phyloP scores from a whole-genome alignment of 2,888 invertebrate genomes.

The Tiliacea citrago region DNA sequence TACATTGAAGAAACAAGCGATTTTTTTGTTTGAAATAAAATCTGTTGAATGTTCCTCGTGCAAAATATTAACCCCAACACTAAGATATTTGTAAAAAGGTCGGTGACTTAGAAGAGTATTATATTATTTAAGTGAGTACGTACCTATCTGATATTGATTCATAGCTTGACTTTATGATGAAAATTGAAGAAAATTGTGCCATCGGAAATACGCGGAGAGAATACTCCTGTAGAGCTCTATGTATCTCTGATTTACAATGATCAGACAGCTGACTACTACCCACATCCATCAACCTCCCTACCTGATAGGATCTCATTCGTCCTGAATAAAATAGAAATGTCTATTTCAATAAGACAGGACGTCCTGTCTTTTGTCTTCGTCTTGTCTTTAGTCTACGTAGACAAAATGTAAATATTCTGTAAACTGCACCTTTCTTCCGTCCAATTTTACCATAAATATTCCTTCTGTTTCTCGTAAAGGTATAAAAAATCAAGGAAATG shows the following conservation, averaged over 20 bases:
- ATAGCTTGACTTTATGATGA: background rate
- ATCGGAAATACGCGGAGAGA: background rate
- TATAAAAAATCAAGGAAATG: constrained; percentile 16
- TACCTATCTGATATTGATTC: background rate
- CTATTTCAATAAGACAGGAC: constrained; percentile 7
- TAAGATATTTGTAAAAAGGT: background rate
- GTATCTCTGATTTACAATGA: constrained; percentile 28
- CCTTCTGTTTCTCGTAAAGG: constrained; percentile 9
- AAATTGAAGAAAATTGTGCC: background rate
- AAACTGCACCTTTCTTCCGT: background rate
- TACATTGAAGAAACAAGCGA: background rate
- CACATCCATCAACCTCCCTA: constrained; percentile 25
- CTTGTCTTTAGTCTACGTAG: no score
- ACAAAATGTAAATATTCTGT: background rate
- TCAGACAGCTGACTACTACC: constrained; percentile 32
- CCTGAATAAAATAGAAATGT: constrained; percentile 19
- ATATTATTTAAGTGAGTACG: constrained; percentile 6
- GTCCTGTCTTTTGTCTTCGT: no score
- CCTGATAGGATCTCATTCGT: constrained; percentile 20
- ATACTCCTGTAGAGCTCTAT: constrained; percentile 1
- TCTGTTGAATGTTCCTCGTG: background rate
- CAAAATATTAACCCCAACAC: constrained; percentile 13
- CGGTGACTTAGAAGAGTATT: background rate
- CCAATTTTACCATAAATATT: background rate
- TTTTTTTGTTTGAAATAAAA: background rate